Evolutionary conservation across 92 coral and sea anemone genomes (phyloP), one percentile per base, ranked within the genome.

Genomic region (Siderastrea radians): DNA sequence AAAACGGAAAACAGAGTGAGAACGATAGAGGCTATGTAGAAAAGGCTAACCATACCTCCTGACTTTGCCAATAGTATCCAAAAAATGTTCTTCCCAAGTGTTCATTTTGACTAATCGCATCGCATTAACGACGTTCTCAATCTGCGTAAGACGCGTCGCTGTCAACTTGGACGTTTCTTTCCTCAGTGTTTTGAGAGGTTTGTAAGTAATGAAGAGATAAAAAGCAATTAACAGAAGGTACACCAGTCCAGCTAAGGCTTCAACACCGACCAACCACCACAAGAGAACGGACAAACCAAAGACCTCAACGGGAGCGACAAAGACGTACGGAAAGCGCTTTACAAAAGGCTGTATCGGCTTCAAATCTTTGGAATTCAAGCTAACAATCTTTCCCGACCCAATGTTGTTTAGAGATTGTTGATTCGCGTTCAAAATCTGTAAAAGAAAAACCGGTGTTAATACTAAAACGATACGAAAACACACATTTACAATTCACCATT

Each of bases 61-160:
- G 54, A 78, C 90, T 54, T 69, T 77, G 66, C 51, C 73, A 11
- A 86, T 81, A 6, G 78, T 45, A 60, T 49, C 52, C 48, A 64
- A 58, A 55, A 87, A 80, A 19, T 72, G 64, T 79, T 84, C 53
- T 53, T 87, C 91, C 91, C 91, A 81, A 12, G 86, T 63, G 50
- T 63, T 87, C 79, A 81, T 81, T 68, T 87, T 87, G 62, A 87
- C 78, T 47, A 87, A 72, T 7, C 91, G 86, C 60, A 87, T 74
- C 3, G 86, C 86, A 10, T 77, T 51, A 16, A 87, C 80, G 55
- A 74, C 69, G 58, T 87, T 84, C 51, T 83, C 76, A 43, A 87
- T 78, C 51, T 62, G 78, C 54, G 86, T 83, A 38, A 87, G 86
- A 38, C 91, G 86, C 45, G 60, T 17, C 3, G 68, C 86, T 13